Evolutionary conservation across 2,888 invertebrate species (phyloP).

Genomic region (Callyntrura sp.): DNA sequence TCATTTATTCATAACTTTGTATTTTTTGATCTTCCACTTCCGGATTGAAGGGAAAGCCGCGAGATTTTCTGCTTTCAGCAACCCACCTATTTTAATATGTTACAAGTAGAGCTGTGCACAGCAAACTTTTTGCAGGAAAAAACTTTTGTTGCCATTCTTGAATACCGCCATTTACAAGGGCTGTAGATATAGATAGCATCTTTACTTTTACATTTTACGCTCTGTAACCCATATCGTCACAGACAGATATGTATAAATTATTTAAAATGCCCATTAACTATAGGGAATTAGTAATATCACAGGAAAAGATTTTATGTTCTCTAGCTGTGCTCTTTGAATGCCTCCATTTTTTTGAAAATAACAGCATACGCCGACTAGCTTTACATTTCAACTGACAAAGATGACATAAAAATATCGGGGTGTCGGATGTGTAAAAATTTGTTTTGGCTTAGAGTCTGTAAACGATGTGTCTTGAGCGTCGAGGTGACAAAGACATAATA

Average conservation of each 20-base stretch:
- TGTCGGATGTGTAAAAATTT: conserved; percentile 53
- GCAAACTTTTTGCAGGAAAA: not conserved
- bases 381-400: conserved; percentile 22
- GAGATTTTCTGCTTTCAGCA: conserved; percentile 26
- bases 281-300: not conserved
- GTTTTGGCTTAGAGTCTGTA: conserved; percentile 66
- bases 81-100: conserved; percentile 1
- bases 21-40: not conserved
- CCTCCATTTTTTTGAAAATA: too few relatives aligned
- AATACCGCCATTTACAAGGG: not conserved
- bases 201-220: not conserved
- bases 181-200: not conserved
- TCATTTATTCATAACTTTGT: conserved; percentile 4
- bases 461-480: conserved; percentile 58
- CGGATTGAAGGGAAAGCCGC: not conserved
- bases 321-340: not conserved
- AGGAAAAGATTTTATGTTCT: not conserved
- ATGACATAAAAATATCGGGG: conserved; percentile 31
- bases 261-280: conserved; percentile 28
- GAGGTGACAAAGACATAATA: conserved; percentile 70
- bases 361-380: conserved; percentile 19
- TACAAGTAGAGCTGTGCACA: not conserved
- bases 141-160: not conserved
- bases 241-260: conserved; percentile 1
- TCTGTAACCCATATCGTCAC: not conserved